Evolutionary conservation across 2,113 vertebrate genomes (phyloP).

Genomic region (Limnothrissa miodon): DNA sequence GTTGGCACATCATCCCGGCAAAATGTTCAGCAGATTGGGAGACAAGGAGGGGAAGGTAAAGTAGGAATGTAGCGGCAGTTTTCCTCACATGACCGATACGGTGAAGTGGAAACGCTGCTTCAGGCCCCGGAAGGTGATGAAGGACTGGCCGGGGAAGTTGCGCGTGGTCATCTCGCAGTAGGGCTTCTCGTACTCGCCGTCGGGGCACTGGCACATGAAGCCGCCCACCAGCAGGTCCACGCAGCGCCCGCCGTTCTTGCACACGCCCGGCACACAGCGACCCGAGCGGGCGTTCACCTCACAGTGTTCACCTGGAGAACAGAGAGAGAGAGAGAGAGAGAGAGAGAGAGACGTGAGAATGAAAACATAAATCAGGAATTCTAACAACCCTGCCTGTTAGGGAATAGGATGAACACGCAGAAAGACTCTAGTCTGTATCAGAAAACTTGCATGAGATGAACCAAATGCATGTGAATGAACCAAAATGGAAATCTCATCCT

Average conservation of each 20-base stretch:
- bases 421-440: background rate
- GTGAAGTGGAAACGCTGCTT: slow-evolving; percentile 95
- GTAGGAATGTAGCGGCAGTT: too few species aligned
- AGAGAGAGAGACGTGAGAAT: background rate
- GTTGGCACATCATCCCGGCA: background rate
- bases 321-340: background rate
- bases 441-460: background rate
- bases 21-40: background rate
- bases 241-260: slow-evolving; percentile 87
- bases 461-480: background rate
- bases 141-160: slow-evolving; percentile 86
- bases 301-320: slow-evolving; percentile 79
- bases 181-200: slow-evolving; percentile 86
- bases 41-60: background rate
- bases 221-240: slow-evolving; percentile 88
- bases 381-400: background rate
- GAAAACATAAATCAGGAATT: background rate
- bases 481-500: background rate
- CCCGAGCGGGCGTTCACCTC: slow-evolving; percentile 81
- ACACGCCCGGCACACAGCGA: slow-evolving; percentile 82
- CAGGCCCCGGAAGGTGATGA: slow-evolving; percentile 91
- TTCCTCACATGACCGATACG: slow-evolving; percentile 85
- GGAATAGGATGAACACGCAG: background rate
- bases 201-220: slow-evolving; percentile 86
- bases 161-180: slow-evolving; percentile 92